Base-by-base conservation (phyloP, 2,797 vertebrate genomes). In the Periparus ater region DNA sequence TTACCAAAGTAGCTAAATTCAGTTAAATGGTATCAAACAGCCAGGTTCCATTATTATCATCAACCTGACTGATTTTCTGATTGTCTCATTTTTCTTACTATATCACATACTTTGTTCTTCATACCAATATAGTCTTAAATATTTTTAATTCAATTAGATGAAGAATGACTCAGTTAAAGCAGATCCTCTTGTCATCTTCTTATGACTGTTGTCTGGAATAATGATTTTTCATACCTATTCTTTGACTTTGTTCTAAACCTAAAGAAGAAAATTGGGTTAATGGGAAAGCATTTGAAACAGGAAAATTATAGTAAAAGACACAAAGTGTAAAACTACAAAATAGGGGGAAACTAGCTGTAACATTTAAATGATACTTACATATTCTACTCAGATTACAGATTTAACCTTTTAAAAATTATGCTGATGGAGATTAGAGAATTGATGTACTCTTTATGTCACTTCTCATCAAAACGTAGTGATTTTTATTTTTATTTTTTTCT, bases 121-220 rank as follows among this genome's bases (percentile, higher is more conserved):
- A 12, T 30, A 44, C 2, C 21, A 38, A 17, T 34, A 23, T 36
- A 0, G 0, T 42, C 29, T 78, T 36, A 45, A 50, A 1, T 18
- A n/a, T 42, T 48, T 87, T 62, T 1, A 74, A 47, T 76, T 77
- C 6, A 5, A n/a, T 72, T 55, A 63, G 8, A 42, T 23, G 26
- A 82, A 54, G 26, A 53, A 12, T 1, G 2, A 71, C 4, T 44
- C 4, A 44, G 34, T 70, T 66, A 51, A 63, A 89, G 30, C 4
- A 62, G 10, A 20, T 51, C 13, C 5, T 62, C 4, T 48, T 32
- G 3, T 34, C 10, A 12, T 80, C 19, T 50, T 62, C 11, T 32
- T 44, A 9, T 29, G 29, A 4, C 2, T 3, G 0, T 30, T 77
- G 13, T 26, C 22, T 67, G 23, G 1, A 6, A 54, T 47, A 48